These are phyloP conservation scores for Ianthella basta DNA, from an alignment of 37 sponge, comb jelly and placozoan species.

Conservation along the genomic window DNA sequence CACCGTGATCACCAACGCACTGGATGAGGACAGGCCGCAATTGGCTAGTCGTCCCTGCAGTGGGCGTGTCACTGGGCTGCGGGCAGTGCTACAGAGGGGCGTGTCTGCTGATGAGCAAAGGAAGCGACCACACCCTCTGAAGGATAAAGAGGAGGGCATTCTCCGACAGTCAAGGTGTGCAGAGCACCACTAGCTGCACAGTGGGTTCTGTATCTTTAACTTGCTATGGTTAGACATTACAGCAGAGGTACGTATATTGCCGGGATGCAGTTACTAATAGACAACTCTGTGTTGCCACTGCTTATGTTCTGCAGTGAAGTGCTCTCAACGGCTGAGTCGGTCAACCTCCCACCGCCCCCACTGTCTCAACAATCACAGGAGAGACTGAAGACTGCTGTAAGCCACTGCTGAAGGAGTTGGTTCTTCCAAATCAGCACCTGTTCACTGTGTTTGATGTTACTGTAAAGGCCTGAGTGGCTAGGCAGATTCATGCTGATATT, in stretches of 20 bases:
- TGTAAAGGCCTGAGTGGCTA: too few relatives aligned
- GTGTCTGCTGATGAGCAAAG: neutral
- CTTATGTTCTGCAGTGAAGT: neutral
- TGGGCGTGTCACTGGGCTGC: constrained; percentile 55
- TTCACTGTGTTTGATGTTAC: too few relatives aligned
- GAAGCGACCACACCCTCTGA: neutral
- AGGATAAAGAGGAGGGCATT: neutral
- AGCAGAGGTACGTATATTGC: too few relatives aligned
- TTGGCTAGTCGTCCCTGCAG: constrained; percentile 28
- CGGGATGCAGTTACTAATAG: too few relatives aligned
- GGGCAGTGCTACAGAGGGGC: constrained; percentile 36
- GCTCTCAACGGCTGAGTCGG: neutral
- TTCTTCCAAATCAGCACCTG: neutral
- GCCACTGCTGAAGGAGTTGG: neutral
- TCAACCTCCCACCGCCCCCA: neutral
- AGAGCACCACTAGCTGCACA: too few relatives aligned
- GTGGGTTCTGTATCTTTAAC: too few relatives aligned
- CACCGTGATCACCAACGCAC: neutral
- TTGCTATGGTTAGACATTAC: too few relatives aligned
- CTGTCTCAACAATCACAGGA: neutral
- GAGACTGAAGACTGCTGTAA: constrained; percentile 42
- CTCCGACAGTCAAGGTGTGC: neutral
- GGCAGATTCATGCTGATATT: too few relatives aligned
- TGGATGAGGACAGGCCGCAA: neutral
- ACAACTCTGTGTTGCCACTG: neutral